Percentiles rank a stretch among this genome's conserved stretches.
Evolutionary conservation across 2,113 vertebrate genomes (phyloP).

Genomic region (Hemichromis elongatus): DNA sequence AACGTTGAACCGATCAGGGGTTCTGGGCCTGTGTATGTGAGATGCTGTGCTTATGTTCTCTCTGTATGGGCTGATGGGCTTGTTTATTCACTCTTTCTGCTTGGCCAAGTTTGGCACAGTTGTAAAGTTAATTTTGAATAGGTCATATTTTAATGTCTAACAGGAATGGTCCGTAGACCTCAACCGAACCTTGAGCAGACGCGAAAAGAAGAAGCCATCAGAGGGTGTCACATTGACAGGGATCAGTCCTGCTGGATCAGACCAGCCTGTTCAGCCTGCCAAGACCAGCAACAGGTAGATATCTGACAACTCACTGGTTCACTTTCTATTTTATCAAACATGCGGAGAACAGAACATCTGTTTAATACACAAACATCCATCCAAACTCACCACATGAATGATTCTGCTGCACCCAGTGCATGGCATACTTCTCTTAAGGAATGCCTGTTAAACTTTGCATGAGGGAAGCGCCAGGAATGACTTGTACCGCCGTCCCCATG

Average conservation of each 20-base stretch:
- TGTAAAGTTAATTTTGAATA: neutral
- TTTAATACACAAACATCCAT: neutral
- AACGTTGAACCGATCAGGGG: neutral
- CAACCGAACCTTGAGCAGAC: constrained; percentile 88
- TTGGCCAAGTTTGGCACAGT: neutral
- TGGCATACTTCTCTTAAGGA: neutral
- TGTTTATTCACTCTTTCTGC: neutral
- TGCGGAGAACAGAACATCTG: neutral
- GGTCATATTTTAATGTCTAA: neutral
- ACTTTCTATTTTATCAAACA: neutral
- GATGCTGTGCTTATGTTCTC: constrained; percentile 4
- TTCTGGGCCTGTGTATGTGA: neutral
- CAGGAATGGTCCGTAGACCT: constrained; percentile 95
- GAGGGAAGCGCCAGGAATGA: neutral
- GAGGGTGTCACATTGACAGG: constrained; percentile 91
- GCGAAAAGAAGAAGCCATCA: constrained; percentile 87
- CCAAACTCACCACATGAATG: neutral
- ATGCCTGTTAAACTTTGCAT: constrained; percentile 4
- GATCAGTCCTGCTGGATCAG: constrained; percentile 85
- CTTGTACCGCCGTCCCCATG: neutral
- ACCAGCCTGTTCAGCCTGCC: constrained; percentile 74
- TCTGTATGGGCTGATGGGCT: neutral
- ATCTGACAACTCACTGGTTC: neutral
- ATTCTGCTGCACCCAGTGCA: neutral
- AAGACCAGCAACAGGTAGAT: constrained; percentile 82